Evolutionary conservation across 30 jellyfish, hydroid and myxozoan genomes (phyloP), one percentile per base, ranked within the genome.

Genomic region (Hydra vulgaris): DNA sequence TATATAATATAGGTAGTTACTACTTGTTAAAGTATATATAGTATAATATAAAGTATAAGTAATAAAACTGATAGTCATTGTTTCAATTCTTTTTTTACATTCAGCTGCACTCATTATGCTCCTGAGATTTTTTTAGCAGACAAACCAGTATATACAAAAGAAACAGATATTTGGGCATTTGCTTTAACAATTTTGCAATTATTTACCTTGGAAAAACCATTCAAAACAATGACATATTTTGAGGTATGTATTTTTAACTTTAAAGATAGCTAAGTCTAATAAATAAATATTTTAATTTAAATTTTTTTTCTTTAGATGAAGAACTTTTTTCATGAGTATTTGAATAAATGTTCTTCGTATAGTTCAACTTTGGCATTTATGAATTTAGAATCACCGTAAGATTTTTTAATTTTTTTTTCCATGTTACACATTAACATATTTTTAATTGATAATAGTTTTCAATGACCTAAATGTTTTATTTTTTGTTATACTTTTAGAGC

Each of bases 141-240:
- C 18, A 80, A 80, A 18, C 54, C 71, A 7, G 81, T 21, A 56
- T 80, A 19, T 54, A 22, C 83, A 23, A 82, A 66, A 26, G 72
- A 80, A 70, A 80, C 84, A 8, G 87, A 80, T 80, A 53, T 80
- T 80, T 80, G 87, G 87, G 27, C 87, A 0, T 66, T 23, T 70
- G 87, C 83, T 26, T 66, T 80, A 66, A 80, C 87, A 23, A 66
- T 80, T 15, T 80, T 85, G 87, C 80, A 80, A 27, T 27, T 80
- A 25, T 80, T 80, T 68, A 80, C 87, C 15, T 25, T 80, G 27
- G 71, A 66, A 25, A 69, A 15, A 70, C 87, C 87, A 70, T 80
- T 80, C 54, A 26, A 66, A 71, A 80, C 66, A 18, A 18, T 23
- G 22, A 53, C 85, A 53, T 78, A 74, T 12, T 52, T 17, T 27